phyloP scores from a whole-genome alignment of 2,113 vertebrate genomes.

The Stercorarius parasiticus region DNA sequence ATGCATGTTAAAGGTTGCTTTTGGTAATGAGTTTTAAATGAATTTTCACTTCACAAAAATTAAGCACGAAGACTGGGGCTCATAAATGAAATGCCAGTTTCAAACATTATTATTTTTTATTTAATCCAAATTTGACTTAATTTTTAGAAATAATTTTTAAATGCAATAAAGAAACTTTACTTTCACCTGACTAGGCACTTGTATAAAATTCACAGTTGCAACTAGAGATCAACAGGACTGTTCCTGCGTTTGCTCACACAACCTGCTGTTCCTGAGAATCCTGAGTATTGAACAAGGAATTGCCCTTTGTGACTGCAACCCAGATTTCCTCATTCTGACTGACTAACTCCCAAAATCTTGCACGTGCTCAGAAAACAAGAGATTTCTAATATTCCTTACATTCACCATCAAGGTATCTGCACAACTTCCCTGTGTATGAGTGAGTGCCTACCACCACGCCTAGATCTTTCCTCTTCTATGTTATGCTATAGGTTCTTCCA shows the following conservation, averaged over 20 bases:
- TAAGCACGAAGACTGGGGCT: background rate
- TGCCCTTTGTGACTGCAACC: background rate
- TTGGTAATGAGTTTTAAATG: background rate
- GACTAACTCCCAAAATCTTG: background rate
- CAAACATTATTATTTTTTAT: background rate
- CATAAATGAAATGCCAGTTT: background rate
- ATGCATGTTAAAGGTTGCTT: background rate
- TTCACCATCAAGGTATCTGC: background rate
- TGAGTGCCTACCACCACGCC: background rate
- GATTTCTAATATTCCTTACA: background rate
- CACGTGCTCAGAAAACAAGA: background rate
- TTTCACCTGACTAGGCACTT: background rate
- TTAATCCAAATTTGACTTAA: background rate
- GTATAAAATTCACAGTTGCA: background rate
- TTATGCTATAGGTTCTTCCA: background rate
- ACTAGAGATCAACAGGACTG: background rate
- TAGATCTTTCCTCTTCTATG: background rate
- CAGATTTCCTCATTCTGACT: background rate
- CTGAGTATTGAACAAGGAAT: background rate
- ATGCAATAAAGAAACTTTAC: background rate
- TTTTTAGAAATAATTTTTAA: background rate
- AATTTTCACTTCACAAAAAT: background rate
- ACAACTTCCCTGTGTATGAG: background rate
- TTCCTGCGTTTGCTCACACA: background rate
- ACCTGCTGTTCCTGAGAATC: background rate